A percentile compares a stretch with the other conserved stretches of the same genome.
phyloP scores from a whole-genome alignment of 2,888 invertebrate genomes.

The Hydraecia micacea region DNA sequence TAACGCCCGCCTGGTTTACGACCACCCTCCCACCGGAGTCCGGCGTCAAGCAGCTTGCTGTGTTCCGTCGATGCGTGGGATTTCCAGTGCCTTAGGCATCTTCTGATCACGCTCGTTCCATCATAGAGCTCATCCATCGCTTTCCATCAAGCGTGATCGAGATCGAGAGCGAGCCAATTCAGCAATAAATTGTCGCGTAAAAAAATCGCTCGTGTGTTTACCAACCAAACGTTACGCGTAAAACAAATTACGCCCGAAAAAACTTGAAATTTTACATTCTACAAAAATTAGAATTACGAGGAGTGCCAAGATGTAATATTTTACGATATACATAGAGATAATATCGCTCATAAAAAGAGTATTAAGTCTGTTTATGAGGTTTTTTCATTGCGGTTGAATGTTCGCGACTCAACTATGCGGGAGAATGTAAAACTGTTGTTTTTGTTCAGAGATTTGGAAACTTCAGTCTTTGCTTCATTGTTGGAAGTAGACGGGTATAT shows the following conservation, averaged over 20 bases:
- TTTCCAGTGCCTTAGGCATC: too few species aligned
- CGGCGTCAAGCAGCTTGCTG: too few species aligned
- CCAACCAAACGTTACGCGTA: not conserved
- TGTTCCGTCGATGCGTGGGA: too few species aligned
- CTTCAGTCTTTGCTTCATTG: constrained; percentile 34
- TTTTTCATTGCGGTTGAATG: constrained; percentile 60
- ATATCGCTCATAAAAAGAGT: constrained; percentile 65
- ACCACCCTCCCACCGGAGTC: too few species aligned
- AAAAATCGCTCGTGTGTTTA: not conserved
- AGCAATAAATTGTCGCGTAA: not conserved
- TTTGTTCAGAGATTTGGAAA: constrained; percentile 49
- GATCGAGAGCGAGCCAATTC: too few species aligned
- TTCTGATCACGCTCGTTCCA: too few species aligned
- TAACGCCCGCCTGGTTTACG: too few species aligned
- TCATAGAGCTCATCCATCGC: too few species aligned
- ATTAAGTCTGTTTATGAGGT: constrained; percentile 62
- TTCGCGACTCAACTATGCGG: constrained; percentile 50
- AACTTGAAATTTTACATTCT: constrained; percentile 46
- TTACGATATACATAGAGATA: constrained; percentile 63
- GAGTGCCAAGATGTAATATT: constrained; percentile 51
- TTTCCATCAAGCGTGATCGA: too few species aligned
- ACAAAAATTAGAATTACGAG: constrained; percentile 63
- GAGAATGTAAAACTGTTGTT: constrained; percentile 49
- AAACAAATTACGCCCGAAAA: constrained; percentile 18
- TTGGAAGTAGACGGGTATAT: constrained; percentile 3